Evolutionary conservation across 2,113 vertebrate genomes (phyloP), one percentile per base, ranked within the genome.

Genomic region (Ploceus nigricollis): DNA sequence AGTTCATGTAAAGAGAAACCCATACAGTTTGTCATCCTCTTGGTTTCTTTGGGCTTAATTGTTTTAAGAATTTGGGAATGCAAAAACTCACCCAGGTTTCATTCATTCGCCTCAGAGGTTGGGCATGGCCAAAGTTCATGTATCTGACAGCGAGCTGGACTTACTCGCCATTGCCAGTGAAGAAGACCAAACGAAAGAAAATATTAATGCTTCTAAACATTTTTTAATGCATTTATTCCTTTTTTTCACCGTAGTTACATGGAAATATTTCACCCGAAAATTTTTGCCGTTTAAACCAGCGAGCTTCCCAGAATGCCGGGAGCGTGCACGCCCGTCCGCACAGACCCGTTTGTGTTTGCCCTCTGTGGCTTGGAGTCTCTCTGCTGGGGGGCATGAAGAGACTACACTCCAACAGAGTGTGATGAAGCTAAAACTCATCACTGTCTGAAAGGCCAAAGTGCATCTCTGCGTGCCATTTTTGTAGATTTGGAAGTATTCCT

Each of bases 121-220:
- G 79, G 82, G 54, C 83, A 89, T 56, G 84, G 87, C 85, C 89
- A 90, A 91, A 93, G 95, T 85, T 96, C 65, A 88, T 83, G 56
- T 93, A 47, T 91, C 92, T 96, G 95, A 88, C 58, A 92, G 91
- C 11, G 40, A 86, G 92, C 92, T 92, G 72, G 93, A 94, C 92
- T 94, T 94, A 92, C 77, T 84, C 71, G 23, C 94, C 77, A 68
- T 90, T 93, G 75, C 82, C 89, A 85, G 50, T 72, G 15, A 35
- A 20, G 89, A 96, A 94, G 54, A 92, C 48, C 65, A 77, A 53
- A 82, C 48, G 50, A 89, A 71, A 50, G 91, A 94, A 95, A 97
- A 94, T 39, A 58, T 66, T 94, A 35, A 61, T 84, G 65, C 60
- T 72, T 96, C 60, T 1, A 23, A 87, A 75, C 37, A 37, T 4